phyloP scores from a whole-genome alignment of 92 coral and sea anemone genomes.

The Meandrina meandrites region DNA sequence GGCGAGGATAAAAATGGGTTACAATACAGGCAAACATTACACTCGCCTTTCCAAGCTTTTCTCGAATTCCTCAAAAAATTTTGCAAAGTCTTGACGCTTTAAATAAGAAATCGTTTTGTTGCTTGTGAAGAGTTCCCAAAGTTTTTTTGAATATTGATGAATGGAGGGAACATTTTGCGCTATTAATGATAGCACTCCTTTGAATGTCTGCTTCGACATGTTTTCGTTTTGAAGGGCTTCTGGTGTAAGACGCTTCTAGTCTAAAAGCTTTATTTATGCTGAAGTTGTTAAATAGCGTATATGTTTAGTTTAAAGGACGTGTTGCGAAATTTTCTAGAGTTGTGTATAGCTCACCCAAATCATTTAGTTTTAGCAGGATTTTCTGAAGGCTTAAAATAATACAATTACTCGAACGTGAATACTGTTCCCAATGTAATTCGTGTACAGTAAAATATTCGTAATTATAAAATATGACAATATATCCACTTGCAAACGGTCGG shows the following conservation, averaged over 20 bases:
- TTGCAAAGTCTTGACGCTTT: too few relatives aligned
- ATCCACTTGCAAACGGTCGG: not conserved
- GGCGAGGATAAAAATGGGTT: not conserved
- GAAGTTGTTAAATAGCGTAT: conserved; percentile 22
- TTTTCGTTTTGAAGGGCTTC: not conserved
- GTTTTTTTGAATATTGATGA: not conserved
- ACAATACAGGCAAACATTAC: not conserved
- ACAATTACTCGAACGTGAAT: not conserved
- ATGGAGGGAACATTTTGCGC: not conserved
- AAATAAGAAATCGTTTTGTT: not conserved
- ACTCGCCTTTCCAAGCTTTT: not conserved
- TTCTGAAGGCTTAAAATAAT: not conserved
- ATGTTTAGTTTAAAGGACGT: conserved; percentile 24
- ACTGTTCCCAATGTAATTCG: not conserved
- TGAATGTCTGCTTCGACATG: not conserved
- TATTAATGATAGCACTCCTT: not conserved
- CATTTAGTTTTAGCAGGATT: conserved; percentile 1
- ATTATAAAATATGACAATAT: not conserved
- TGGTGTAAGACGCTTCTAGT: not conserved
- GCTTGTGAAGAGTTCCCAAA: not conserved
- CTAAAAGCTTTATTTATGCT: conserved; percentile 29
- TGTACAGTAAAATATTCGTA: conserved; percentile 25
- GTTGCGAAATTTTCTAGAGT: not conserved
- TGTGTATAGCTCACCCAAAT: conserved; percentile 9
- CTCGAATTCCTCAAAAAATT: not conserved